Evolutionary conservation across 2,888 invertebrate genomes (phyloP), one percentile per base, ranked within the genome.

Genomic region (Drosophila algonquin): DNA sequence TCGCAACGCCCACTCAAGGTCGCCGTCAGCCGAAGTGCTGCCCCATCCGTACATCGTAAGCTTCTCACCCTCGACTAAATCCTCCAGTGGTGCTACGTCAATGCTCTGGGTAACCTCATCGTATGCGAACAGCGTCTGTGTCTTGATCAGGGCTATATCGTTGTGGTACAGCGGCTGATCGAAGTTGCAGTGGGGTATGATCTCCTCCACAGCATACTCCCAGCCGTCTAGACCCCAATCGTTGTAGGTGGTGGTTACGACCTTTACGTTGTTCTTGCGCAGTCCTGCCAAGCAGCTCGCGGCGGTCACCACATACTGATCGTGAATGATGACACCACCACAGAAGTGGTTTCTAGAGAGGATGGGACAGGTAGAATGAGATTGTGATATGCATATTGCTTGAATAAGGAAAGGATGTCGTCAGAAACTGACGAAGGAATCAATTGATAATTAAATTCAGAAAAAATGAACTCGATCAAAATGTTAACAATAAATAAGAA

Each of bases 141-240:
- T 92, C 80, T 94, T 94, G 5, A 96, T 84, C 2, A 96, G 89
- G 0, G 95, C 96, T 64, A 96, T 95, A 79, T 96, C 96, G 83
- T 96, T 94, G 56, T 92, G 90, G 52, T 90, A 92, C 35, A 88
- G 32, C 1, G 92, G 92, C 51, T 86, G 75, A 65, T 92, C 91
- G 55, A 90, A 91, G 40, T 88, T 86, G 40, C 89, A 89, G 47
- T 92, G 92, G 0, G 81, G 21, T 3, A 81, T 64, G 0, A 92
- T 80, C 3, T 85, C 80, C 7, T 89, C 83, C 3, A 88, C 80
- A 5, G 79, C 73, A 48, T 91, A 91, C 32, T 78, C 64, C 73
- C 81, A 84, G 7, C 87, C 90, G 0, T 59, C 64, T 1, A 62
- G 70, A 52, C 80, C 83, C 82, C 91, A 90, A 21, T 91, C 77